Percentiles rank a stretch among this genome's conserved stretches.
Evolutionary conservation across 2,888 invertebrate species (phyloP).

Genomic region (Agonopterix subpropinquella): DNA sequence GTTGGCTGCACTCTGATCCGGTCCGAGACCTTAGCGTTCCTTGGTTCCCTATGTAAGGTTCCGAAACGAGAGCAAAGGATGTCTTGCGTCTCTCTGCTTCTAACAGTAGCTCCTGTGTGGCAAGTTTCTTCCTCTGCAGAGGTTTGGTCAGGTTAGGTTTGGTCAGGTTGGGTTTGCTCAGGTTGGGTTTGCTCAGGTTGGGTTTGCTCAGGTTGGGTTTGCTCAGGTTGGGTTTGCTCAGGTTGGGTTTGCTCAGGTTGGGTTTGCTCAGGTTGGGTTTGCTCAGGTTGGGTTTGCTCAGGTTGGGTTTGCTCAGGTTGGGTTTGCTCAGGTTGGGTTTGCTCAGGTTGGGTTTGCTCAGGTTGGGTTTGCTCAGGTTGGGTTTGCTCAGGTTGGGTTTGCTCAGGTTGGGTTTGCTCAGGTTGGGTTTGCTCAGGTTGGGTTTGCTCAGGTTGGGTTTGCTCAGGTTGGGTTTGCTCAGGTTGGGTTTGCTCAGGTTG

Average conservation of each 20-base stretch:
- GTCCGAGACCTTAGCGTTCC: neutral
- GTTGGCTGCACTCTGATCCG: too few species aligned
- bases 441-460: conserved; percentile 16
- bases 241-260: neutral
- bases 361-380: conserved; percentile 10
- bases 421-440: conserved; percentile 16
- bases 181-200: too few species aligned
- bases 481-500: too few species aligned
- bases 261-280: neutral
- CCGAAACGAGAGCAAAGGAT: neutral
- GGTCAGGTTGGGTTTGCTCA: too few species aligned
- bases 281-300: neutral
- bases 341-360: conserved; percentile 7
- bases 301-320: neutral
- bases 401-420: conserved; percentile 10
- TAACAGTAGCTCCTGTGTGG: neutral
- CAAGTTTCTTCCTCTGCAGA: neutral
- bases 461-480: conserved; percentile 8
- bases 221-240: neutral
- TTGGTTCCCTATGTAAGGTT: neutral
- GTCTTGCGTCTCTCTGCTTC: too few species aligned
- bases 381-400: conserved; percentile 9
- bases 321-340: neutral
- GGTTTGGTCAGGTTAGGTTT: neutral
- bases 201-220: neutral